A percentile compares a stretch with the other conserved stretches of the same genome.
Conservation (phyloP, 2,113 vertebrate genomes). For the Chloebia gouldiae region DNA sequence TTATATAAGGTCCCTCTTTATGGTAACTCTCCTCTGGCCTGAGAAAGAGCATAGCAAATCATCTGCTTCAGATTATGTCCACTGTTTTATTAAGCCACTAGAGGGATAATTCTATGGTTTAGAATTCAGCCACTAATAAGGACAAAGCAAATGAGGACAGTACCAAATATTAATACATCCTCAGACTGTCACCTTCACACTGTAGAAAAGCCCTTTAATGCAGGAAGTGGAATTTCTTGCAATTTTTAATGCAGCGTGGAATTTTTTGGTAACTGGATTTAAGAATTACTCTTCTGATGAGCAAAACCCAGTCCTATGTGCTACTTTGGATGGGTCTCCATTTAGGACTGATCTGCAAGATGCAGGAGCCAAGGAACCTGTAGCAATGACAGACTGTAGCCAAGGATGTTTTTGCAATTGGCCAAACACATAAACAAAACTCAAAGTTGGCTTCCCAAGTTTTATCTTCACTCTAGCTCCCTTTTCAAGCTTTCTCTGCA, state of each 20-base stretch:
- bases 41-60: neutral
- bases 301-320: neutral
- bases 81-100: neutral
- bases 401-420: neutral
- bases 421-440: neutral
- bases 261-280: neutral
- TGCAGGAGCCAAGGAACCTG: neutral
- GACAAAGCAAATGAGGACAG: slow-evolving; percentile 2
- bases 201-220: neutral
- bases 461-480: neutral
- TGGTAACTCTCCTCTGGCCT: neutral
- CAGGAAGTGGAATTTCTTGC: neutral
- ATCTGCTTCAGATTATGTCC: neutral
- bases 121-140: slow-evolving; percentile 20
- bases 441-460: neutral
- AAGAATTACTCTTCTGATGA: neutral
- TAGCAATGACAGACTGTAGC: neutral
- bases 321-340: neutral
- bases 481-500: neutral
- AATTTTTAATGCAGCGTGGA: neutral
- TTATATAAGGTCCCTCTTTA: neutral
- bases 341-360: neutral
- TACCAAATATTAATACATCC: neutral
- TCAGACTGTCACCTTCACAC: slow-evolving; percentile 32
- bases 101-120: neutral